Evolutionary conservation across 1,140 invertebrate genomes (phyloP).

Genomic region (Notospermus geniculatus): DNA sequence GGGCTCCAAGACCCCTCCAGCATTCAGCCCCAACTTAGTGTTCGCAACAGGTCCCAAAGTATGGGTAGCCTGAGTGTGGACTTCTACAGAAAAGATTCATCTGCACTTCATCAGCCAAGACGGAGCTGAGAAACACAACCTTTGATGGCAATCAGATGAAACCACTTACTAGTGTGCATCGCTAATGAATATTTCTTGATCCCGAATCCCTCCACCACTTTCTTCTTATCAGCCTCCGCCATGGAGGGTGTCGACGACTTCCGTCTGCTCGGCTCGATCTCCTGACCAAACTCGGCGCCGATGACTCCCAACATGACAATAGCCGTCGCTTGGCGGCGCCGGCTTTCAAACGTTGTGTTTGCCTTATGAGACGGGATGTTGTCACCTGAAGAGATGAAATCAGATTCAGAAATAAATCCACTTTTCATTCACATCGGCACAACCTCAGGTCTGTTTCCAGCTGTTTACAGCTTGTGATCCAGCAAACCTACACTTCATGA

Average conservation of each 20-base stretch:
- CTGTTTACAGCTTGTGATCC: no score
- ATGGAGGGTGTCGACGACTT: slow-evolving; percentile 8
- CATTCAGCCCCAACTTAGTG: no score
- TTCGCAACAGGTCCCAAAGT: no score
- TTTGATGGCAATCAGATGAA: no score
- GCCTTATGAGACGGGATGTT: slow-evolving; percentile 34
- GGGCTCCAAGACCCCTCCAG: no score
- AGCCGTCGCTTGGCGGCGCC: slow-evolving; percentile 93
- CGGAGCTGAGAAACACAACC: no score
- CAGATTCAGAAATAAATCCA: not conserved
- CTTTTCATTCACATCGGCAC: no score
- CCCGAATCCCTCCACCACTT: slow-evolving; percentile 83
- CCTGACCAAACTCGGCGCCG: slow-evolving; percentile 96
- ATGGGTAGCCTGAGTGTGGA: no score
- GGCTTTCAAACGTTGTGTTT: slow-evolving; percentile 64
- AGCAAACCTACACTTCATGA: no score
- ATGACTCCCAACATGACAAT: slow-evolving; percentile 96
- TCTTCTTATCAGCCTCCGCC: slow-evolving; percentile 34
- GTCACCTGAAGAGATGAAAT: slow-evolving; percentile 30
- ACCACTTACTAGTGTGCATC: slow-evolving; percentile 74
- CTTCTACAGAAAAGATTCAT: no score
- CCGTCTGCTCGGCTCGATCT: slow-evolving; percentile 52
- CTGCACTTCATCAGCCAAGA: no score
- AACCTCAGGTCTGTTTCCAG: no score
- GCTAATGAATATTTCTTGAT: slow-evolving; percentile 88